Evolutionary conservation across 1,140 invertebrate species (phyloP), one percentile per base, ranked within the genome.

Genomic region (Drosophila melanica): DNA sequence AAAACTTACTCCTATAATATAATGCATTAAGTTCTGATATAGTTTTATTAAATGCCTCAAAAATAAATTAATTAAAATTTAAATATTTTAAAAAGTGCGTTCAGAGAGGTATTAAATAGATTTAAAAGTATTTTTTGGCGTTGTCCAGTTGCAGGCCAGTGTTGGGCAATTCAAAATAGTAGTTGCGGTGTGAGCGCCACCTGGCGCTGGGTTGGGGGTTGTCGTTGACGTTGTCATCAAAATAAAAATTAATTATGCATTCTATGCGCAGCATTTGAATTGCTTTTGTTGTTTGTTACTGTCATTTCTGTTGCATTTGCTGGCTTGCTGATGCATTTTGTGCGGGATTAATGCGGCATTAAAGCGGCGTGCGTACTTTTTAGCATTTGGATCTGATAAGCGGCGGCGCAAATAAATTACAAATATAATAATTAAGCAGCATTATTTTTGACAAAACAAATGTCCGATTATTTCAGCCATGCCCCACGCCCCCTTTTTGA

Each of bases 201-300:
- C 63, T 47, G 50, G 44, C 45, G n/a, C n/a, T 2, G 6, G n/a
- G 47, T 27, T 4, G 42, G 7, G 20, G 37, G 54, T 63, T 63
- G 66, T 27, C 74, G 90, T 80, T 90, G 90, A 91, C 81, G 90
- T 91, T 91, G 90, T 91, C 90, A 91, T 91, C 90, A 91, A 91
- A 91, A 91, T 90, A 91, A 91, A 91, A 91, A 91, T 91, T 91
- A 91, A 91, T 91, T 91, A 91, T 91, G 90, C 90, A 91, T 91
- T 91, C 85, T 90, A 91, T 91, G 82, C 80, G 73, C 79, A 68
- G 82, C 84, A 87, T 87, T 90, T 90, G 85, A 84, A 84, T 89
- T 84, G 85, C 81, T 90, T 87, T 86, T 86, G 81, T 86, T 86
- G 74, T 86, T 80, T 85, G 73, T 85, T 80, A 80, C 77, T 85